These are phyloP conservation scores for Chaetodon auriga DNA, from an alignment of 2,113 vertebrate species.

Conservation along the genomic window DNA sequence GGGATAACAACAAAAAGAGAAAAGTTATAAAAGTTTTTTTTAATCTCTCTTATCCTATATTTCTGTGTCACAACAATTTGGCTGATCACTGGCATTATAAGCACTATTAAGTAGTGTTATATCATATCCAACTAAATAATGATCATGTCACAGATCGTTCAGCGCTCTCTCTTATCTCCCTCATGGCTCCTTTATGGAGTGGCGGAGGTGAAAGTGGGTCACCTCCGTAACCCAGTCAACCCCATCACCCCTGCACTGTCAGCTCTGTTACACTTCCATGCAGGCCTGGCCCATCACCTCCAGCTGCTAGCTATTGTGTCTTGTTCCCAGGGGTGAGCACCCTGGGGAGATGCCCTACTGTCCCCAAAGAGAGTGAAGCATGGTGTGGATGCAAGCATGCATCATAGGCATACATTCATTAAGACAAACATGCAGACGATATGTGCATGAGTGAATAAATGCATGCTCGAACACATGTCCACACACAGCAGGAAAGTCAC, in stretches of 20 bases:
- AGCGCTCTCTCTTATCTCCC: not conserved
- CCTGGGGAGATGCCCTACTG: constrained; percentile 37
- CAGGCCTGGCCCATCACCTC: constrained; percentile 67
- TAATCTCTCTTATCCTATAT: not conserved
- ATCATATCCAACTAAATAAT: not conserved
- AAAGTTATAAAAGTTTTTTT: constrained; percentile 16
- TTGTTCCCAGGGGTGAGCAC: constrained; percentile 70
- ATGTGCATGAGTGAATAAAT: not conserved
- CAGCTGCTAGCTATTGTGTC: constrained; percentile 76
- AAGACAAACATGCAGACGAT: not conserved
- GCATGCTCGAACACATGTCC: not conserved
- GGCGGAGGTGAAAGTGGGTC: constrained; percentile 78
- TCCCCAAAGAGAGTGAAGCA: constrained; percentile 27
- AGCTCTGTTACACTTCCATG: constrained; percentile 62
- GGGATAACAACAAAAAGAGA: not conserved
- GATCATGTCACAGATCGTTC: not conserved
- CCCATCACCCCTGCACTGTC: constrained; percentile 59
- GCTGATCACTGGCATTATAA: not conserved
- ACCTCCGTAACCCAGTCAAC: constrained; percentile 64
- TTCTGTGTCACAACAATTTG: not conserved
- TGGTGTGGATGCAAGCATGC: constrained; percentile 12
- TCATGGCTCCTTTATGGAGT: constrained; percentile 70
- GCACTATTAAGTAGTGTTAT: not conserved
- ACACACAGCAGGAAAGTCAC: not conserved
- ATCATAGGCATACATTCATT: not conserved